phyloP scores from a whole-genome alignment of 2,797 vertebrate genomes.

The Sylvia borin region DNA sequence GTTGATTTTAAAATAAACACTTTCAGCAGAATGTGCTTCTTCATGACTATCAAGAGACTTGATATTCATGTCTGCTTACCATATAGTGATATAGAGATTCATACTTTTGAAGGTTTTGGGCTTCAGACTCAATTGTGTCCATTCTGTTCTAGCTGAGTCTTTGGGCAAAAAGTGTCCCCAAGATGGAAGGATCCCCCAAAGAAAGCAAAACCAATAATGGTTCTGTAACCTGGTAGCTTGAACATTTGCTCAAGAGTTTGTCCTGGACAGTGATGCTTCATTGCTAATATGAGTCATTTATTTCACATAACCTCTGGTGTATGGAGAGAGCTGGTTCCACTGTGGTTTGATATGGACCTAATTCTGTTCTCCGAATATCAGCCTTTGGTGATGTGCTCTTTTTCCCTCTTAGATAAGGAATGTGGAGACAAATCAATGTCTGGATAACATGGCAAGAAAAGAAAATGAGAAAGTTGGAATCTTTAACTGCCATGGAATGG shows the following conservation, averaged over 20 bases:
- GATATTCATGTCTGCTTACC: neutral
- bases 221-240: neutral
- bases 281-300: neutral
- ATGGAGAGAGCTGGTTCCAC: neutral
- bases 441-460: slow-evolving; percentile 99
- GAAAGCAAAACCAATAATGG: neutral
- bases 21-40: neutral
- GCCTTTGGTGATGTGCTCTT: neutral
- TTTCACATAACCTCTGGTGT: neutral
- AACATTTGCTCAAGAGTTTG: neutral
- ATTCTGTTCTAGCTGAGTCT: neutral
- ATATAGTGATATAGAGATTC: neutral
- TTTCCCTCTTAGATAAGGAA: slow-evolving; percentile 88
- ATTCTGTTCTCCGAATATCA: neutral
- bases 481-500: slow-evolving; percentile 99
- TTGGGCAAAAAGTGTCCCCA: neutral
- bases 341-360: neutral
- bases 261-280: neutral
- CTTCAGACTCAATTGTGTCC: neutral
- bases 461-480: slow-evolving; percentile 99
- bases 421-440: slow-evolving; percentile 98
- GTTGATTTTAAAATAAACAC: neutral
- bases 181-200: neutral
- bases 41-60: neutral
- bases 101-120: neutral